Conservation (phyloP, 1,140 invertebrate genomes). For the Drosophila ananassae region DNA sequence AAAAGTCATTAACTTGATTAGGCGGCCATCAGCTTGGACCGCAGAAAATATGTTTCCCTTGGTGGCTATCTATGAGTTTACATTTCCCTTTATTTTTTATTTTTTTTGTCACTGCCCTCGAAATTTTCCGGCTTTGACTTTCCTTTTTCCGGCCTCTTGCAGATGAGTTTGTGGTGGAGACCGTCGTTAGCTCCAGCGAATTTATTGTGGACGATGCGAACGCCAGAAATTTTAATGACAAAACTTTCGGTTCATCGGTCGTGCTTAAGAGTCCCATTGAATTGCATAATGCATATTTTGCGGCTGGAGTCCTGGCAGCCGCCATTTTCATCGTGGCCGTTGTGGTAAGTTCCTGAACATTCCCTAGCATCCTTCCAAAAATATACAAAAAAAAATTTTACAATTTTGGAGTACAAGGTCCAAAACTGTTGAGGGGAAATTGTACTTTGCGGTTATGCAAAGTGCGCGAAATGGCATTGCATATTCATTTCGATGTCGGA, state of each 20-base stretch:
- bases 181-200: constrained; percentile 86
- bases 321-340: constrained; percentile 88
- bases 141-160: constrained; percentile 36
- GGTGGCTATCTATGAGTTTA: constrained; percentile 24
- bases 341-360: constrained; percentile 85
- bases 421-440: constrained; percentile 57
- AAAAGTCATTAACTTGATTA: constrained; percentile 55
- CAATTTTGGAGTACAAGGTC: constrained; percentile 11
- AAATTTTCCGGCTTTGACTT: constrained; percentile 13
- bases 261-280: constrained; percentile 83
- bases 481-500: constrained; percentile 71
- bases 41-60: constrained; percentile 19
- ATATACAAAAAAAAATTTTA: constrained; percentile 1
- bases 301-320: constrained; percentile 88
- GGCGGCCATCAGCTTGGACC: constrained; percentile 14
- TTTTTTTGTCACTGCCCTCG: not conserved
- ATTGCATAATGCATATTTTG: constrained; percentile 90
- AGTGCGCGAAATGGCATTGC: constrained; percentile 60
- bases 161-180: constrained; percentile 88
- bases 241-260: constrained; percentile 86
- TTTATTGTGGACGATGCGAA: constrained; percentile 85
- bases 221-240: constrained; percentile 87
- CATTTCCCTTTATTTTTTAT: not conserved
- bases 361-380: constrained; percentile 7
- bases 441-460: constrained; percentile 65